Evolutionary conservation across 2,797 vertebrate species (phyloP), one percentile per base, ranked within the genome.

Genomic region (Neostethus bicornis): DNA sequence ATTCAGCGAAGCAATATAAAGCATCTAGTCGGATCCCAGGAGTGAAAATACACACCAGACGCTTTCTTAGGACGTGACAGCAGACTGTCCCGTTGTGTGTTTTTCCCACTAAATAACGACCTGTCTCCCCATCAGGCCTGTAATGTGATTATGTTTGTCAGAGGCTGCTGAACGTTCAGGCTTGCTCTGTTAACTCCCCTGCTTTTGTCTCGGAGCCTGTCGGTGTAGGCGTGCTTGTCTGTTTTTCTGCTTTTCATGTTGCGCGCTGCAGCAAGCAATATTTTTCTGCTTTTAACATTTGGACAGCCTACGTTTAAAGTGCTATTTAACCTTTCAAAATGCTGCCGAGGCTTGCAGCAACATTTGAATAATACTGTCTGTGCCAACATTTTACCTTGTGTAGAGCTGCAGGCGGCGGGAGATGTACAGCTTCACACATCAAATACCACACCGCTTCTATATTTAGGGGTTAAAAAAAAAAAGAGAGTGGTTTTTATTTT

Each of bases 281-380:
- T 70, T 78, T 78, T 55, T 29, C 48, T 68, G 77, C 73, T 75
- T 67, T 83, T 83, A 79, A 81, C 74, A 77, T 85, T 83, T 87
- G 77, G 66, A 80, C 64, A 76, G 54, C 74, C 75, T 43, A 57
- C 64, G 46, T 83, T 85, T 77, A 79, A 87, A 84, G 73, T 75
- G 77, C 76, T 80, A 76, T 84, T 87, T 84, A 85, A 87, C 84
- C 84, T 86, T 81, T 81, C 74, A 77, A 81, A 83, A 39, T 2
- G 60, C 66, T 81, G 74, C 68, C 0, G 50, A 75, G 65, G 69
- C 77, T 77, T 62, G 1, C 11, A 70, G 68, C 73, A 69, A 49
- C 66, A 75, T 80, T 77, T 80, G 70, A 81, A 78, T 78, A 85
- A 85, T 62, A 76, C 46, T 66, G 73, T 78, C 51, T 76, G 57